phyloP scores from a whole-genome alignment of 2,888 invertebrate genomes.

The Tyria jacobaeae region DNA sequence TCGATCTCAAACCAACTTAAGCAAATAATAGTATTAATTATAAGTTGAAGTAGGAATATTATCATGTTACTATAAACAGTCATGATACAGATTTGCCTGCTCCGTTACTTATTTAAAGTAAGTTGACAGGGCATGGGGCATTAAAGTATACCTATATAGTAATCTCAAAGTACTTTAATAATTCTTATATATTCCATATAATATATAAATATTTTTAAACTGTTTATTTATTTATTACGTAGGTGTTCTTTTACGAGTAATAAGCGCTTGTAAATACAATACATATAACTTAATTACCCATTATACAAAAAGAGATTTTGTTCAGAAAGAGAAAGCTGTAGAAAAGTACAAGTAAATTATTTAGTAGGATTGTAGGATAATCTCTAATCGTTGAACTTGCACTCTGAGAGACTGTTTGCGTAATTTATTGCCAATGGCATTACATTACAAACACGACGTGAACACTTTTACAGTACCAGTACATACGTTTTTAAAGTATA shows the following conservation, averaged over 20 bases:
- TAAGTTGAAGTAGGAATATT: too few species aligned
- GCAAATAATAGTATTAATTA: not conserved
- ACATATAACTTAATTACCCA: too few species aligned
- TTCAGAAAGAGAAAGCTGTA: not conserved
- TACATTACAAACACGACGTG: not conserved
- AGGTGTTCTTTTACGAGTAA: too few species aligned
- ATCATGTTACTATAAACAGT: not conserved
- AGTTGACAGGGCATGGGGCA: constrained; percentile 55
- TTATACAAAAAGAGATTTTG: not conserved
- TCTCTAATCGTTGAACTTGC: not conserved
- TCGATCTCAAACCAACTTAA: not conserved
- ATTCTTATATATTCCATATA: not conserved
- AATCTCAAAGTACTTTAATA: too few species aligned
- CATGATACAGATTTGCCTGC: too few species aligned
- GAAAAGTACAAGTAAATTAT: not conserved
- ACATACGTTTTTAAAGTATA: too few species aligned
- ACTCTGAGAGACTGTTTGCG: too few species aligned
- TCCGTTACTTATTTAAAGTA: constrained; percentile 49
- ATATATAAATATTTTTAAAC: not conserved
- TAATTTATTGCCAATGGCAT: not conserved
- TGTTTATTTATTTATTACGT: not conserved
- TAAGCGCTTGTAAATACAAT: too few species aligned
- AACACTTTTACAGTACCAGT: too few species aligned
- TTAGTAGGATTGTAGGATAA: not conserved
- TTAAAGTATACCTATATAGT: constrained; percentile 64